Percentiles rank a stretch among this genome's conserved stretches.
phyloP scores from a whole-genome alignment of 2,113 vertebrate species.

The Mola mola region DNA sequence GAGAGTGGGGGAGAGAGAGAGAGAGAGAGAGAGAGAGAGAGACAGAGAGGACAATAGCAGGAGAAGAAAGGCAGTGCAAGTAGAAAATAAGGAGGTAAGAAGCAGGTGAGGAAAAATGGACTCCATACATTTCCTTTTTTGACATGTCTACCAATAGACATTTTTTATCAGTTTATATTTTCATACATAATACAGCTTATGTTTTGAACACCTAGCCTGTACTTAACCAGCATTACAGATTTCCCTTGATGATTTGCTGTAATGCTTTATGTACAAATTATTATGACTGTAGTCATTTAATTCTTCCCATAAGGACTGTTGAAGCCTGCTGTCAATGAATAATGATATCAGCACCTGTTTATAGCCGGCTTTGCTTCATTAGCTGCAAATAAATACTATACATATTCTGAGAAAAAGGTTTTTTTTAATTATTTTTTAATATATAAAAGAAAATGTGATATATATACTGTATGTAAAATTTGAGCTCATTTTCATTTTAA shows the following conservation, averaged over 20 bases:
- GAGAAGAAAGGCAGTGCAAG: constrained; percentile 31
- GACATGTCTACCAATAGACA: too few relatives aligned
- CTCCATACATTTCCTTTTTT: neutral
- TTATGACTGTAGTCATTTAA: constrained; percentile 1
- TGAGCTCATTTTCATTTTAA: neutral
- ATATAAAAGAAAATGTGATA: too few relatives aligned
- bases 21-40: constrained; percentile 57
- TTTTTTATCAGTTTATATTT: neutral
- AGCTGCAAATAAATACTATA: too few relatives aligned
- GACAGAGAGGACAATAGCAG: constrained; percentile 41
- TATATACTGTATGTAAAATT: neutral
- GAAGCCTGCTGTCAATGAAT: neutral
- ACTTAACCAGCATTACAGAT: neutral
- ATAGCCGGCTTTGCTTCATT: neutral
- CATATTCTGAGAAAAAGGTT: too few relatives aligned
- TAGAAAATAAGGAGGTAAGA: constrained; percentile 34
- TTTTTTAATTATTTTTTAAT: too few relatives aligned
- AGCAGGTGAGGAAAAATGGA: constrained; percentile 19
- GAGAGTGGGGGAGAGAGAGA: constrained; percentile 47
- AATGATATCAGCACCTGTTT: neutral
- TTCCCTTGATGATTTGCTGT: neutral
- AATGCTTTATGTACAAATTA: constrained; percentile 2
- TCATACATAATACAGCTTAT: neutral
- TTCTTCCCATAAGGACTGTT: neutral
- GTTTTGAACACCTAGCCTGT: neutral